Evolutionary conservation across 2,888 invertebrate genomes (phyloP), one percentile per base, ranked within the genome.

Genomic region (Pyrgus malvae): DNA sequence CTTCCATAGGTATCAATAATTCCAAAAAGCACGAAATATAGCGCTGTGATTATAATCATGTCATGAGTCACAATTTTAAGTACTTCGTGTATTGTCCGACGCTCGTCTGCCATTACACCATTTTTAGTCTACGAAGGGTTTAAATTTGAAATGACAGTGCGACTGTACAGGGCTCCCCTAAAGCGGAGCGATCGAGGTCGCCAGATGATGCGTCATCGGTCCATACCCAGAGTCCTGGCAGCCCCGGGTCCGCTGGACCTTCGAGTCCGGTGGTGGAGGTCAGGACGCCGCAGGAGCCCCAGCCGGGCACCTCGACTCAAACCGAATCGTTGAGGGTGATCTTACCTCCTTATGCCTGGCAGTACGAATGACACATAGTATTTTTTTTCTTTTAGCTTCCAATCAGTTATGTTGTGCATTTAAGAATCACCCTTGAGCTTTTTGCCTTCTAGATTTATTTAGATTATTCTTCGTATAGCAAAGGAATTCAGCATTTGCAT

Each of bases 401-500:
- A 80, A 76, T 77, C 79, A 69, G 66, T 70, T 82, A 83, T 66
- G 75, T 84, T 79, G 60, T 64, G 81, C 85, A 73, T 65, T 76
- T 70, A 76, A 80, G 8, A 70, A 63, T 72, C 72, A 73, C 71
- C 60, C 50, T 58, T 57, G 16, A 48, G 54, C 54, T 54, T 41
- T 19, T 1, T 11, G 54, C 54, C 29, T 40, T 31, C 31, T 54
- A 48, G 54, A 25, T 41, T n/a, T n/a, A n/a, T n/a, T n/a, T n/a
- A n/a, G n/a, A n/a, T n/a, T n/a, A n/a, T n/a, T 54, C 46, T 75
- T 76, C 55, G 60, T 68, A 67, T 71, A 46, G 61, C 71, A 84
- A 87, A 88, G 89, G 89, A 88, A 89, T 88, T 89, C 88, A 89
- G 86, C 88, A 88, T 89, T 88, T 85, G 83, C 76, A 49, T 53